phyloP scores from a whole-genome alignment of 2,888 invertebrate species.

The Andrena fulva region DNA sequence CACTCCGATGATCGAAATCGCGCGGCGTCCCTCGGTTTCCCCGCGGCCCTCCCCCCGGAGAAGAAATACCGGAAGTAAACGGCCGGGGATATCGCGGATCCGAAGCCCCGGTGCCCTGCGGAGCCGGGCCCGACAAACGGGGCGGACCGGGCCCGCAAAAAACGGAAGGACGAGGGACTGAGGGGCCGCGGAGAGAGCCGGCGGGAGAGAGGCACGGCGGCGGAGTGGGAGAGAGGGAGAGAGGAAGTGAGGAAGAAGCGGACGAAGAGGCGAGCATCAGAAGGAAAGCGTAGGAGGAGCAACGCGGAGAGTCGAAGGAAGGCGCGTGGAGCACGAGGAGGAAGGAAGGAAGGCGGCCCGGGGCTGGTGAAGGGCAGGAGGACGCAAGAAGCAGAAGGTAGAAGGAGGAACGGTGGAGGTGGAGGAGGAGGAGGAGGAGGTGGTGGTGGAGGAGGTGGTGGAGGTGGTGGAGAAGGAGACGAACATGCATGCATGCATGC shows the following conservation, averaged over 20 bases:
- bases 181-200: background rate
- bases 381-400: slow-evolving; percentile 36
- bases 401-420: slow-evolving; percentile 35
- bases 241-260: background rate
- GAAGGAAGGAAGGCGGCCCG: slow-evolving; percentile 55
- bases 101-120: slow-evolving; percentile 24
- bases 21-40: slow-evolving; percentile 2
- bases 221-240: too few species aligned
- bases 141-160: slow-evolving; percentile 8
- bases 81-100: background rate
- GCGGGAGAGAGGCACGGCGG: background rate
- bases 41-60: background rate
- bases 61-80: slow-evolving; percentile 53
- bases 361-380: slow-evolving; percentile 55
- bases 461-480: slow-evolving; percentile 43
- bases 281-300: slow-evolving; percentile 56
- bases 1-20: background rate
- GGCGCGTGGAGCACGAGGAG: slow-evolving; percentile 23
- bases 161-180: slow-evolving; percentile 24
- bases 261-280: background rate
- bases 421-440: slow-evolving; percentile 35
- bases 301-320: slow-evolving; percentile 18
- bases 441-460: slow-evolving; percentile 38
- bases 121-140: slow-evolving; percentile 34
- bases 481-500: slow-evolving; percentile 55